A percentile compares a stretch with the other conserved stretches of the same genome.
Evolutionary conservation across 2,888 invertebrate species (phyloP).

Genomic region (Ichneumoninae sp.): DNA sequence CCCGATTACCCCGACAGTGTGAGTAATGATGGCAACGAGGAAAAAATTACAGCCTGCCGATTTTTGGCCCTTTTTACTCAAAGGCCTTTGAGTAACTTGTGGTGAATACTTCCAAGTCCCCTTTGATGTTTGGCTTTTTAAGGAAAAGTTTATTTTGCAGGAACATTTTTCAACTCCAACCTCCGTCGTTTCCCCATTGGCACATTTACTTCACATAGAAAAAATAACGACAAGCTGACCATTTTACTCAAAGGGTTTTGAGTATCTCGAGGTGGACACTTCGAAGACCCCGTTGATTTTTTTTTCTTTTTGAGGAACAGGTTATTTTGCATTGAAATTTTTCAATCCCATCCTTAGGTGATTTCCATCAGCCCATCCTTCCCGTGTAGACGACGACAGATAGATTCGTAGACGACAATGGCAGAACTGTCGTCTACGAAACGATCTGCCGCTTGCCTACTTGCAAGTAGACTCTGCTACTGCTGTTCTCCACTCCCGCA

Average conservation of each 20-base stretch:
- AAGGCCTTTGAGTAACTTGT: not conserved
- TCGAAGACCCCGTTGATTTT: too few species aligned
- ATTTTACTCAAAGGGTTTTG: too few species aligned
- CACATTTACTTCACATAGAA: too few species aligned
- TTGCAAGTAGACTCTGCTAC: not conserved
- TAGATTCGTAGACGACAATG: not conserved
- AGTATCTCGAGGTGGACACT: too few species aligned
- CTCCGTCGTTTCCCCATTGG: too few species aligned
- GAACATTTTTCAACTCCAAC: too few species aligned
- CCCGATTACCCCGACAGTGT: not conserved
- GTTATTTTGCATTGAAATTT: not conserved
- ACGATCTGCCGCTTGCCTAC: constrained; percentile 19
- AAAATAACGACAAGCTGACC: too few species aligned
- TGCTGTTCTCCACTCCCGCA: constrained; percentile 16
- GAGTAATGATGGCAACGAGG: not conserved
- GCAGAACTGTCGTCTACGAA: constrained; percentile 20
- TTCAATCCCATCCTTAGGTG: not conserved
- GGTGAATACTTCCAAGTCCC: not conserved
- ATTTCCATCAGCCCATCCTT: not conserved
- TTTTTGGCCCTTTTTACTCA: not conserved
- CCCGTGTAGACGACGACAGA: not conserved
- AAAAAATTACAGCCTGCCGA: not conserved
- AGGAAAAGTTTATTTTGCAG: not conserved
- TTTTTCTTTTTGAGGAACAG: not conserved
- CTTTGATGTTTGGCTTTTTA: not conserved